These are phyloP conservation scores for Odocoileus hemionus DNA, from an alignment of 2,113 vertebrate species.

Conservation along the genomic window DNA sequence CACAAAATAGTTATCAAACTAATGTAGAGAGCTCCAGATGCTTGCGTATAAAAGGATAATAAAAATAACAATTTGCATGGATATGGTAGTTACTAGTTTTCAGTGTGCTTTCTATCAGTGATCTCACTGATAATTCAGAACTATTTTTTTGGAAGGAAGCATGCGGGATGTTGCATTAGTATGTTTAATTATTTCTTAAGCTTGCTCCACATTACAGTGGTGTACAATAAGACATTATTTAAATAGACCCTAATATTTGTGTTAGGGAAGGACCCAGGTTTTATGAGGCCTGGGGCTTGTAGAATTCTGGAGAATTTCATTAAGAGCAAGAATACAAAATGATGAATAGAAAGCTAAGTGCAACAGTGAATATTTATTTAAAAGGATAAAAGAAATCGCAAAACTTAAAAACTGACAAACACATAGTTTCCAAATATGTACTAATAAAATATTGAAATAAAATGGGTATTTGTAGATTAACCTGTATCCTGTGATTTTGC, in stretches of 20 bases:
- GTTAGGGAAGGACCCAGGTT: background rate
- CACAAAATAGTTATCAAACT: conserved; percentile 8
- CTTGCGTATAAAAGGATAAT: conserved; percentile 44
- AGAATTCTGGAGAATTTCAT: background rate
- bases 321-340: background rate
- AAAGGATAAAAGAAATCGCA: background rate
- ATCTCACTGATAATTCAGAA: conserved; percentile 55
- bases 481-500: background rate
- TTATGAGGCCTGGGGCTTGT: background rate
- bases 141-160: conserved; percentile 19
- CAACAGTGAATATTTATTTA: background rate
- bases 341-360: background rate
- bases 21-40: conserved; percentile 2
- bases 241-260: background rate
- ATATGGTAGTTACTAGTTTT: background rate
- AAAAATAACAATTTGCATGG: conserved; percentile 18
- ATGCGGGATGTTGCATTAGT: background rate
- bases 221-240: background rate
- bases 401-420: background rate
- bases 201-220: background rate
- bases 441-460: background rate
- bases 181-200: conserved; percentile 42
- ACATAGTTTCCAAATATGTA: background rate
- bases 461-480: background rate
- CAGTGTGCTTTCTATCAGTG: conserved; percentile 28